Evolutionary conservation across 2,797 vertebrate genomes (phyloP), one percentile per base, ranked within the genome.

Genomic region (Halcyon smyrnensis): DNA sequence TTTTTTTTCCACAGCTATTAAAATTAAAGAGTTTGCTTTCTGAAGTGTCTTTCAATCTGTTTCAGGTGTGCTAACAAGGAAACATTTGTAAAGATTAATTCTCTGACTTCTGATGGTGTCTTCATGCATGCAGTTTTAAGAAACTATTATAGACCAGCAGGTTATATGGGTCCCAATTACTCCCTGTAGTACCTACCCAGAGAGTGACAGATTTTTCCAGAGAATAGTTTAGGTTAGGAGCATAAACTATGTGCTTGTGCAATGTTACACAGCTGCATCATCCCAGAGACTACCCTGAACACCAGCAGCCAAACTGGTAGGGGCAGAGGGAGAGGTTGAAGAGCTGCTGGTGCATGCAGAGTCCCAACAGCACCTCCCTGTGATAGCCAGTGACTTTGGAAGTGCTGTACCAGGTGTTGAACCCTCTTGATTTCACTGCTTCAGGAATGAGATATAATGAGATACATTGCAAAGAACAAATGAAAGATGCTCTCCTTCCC

Each of bases 381-480:
- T 15, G 11, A 24, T 1, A 39, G 28, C 11, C 48, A 71, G 19
- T 11, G 32, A 43, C 12, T 46, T 41, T 48, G 37, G 34, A 62
- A 88, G 75, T 14, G 18, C 32, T 65, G 17, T 3, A n/a, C 4
- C 5, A 81, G 7, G 2, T 43, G 9, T 19, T 65, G 15, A 69
- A 45, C 5, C 5, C 3, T 23, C 0, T 0, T 46, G 28, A 32
- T 51, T 65, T 50, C 43, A 19, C 20, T 39, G 15, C 24, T 63
- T 15, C 27, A 43, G 24, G 11, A 80, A 9, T 13, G 10, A 89
- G 12, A 17, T 64, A 14, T 23, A 56, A 64, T 13, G 12, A 18
- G 10, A 41, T 20, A 23, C 10, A 14, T 21, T 79, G 56, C 43
- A 87, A 63, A 57, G 36, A 60, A 39, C 27, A 70, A 27, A n/a